Evolutionary conservation across 2,888 invertebrate genomes (phyloP).

Genomic region (Polydrusus pterygomalis): DNA sequence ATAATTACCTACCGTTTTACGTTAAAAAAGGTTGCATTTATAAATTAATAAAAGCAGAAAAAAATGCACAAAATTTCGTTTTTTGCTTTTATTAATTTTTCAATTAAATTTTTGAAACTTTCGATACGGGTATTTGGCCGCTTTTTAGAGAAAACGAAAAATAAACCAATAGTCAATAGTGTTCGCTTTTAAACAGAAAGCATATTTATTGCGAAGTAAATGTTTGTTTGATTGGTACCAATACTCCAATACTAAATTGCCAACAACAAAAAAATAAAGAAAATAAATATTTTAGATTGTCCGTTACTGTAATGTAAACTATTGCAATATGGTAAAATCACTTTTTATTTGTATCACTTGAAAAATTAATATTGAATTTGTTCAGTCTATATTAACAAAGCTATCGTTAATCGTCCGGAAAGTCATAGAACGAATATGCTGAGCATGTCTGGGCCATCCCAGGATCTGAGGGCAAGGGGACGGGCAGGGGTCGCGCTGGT

Average conservation of each 20-base stretch:
- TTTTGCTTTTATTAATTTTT: no score
- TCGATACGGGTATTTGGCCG: no score
- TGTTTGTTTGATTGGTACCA: background rate
- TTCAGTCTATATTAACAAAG: background rate
- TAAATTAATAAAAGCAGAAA: no score
- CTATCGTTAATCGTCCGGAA: slow-evolving; percentile 64
- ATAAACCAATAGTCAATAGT: no score
- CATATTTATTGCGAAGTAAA: slow-evolving; percentile 8
- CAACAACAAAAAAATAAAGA: background rate
- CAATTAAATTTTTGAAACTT: no score
- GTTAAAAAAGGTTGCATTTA: no score
- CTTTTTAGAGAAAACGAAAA: no score
- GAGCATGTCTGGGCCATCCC: slow-evolving; percentile 60
- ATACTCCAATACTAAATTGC: background rate
- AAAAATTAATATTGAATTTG: background rate
- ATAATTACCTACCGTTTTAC: no score
- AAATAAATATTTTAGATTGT: background rate
- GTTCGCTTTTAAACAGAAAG: no score
- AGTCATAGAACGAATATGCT: slow-evolving; percentile 67
- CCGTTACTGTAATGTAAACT: background rate
- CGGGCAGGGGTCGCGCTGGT: slow-evolving; percentile 73
- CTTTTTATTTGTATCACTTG: slow-evolving; percentile 13
- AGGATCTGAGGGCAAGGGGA: slow-evolving; percentile 69
- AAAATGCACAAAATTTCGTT: no score
- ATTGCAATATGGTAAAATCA: slow-evolving; percentile 12